A percentile compares a stretch with the other conserved stretches of the same genome.
Evolutionary conservation across 2,888 invertebrate species (phyloP).

Genomic region (Lysandra bellargus): DNA sequence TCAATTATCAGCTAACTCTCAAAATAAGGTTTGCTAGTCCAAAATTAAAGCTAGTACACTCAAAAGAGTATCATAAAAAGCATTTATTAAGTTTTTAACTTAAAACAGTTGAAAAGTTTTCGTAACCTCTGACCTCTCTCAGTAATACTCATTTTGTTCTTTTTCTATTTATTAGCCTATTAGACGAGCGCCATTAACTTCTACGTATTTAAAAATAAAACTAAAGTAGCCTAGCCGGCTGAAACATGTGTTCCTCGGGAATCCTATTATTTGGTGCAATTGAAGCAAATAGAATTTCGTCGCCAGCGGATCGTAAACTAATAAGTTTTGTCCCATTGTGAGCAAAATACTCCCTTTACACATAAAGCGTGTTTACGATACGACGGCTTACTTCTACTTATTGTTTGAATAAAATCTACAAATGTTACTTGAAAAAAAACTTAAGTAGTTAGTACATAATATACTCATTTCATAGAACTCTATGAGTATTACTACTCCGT

Average conservation of each 20-base stretch:
- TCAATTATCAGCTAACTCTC: background rate
- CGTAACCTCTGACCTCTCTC: background rate
- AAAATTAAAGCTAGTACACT: background rate
- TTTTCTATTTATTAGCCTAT: constrained; percentile 17
- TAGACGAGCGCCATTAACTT: constrained; percentile 23
- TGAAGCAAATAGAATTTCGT: constrained; percentile 31
- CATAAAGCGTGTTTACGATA: constrained; percentile 18
- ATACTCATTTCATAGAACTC: background rate
- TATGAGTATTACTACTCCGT: background rate
- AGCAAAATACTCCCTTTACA: constrained; percentile 26
- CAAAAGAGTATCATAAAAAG: background rate
- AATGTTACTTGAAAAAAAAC: background rate
- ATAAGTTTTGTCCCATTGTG: constrained; percentile 30
- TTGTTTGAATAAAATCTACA: constrained; percentile 8
- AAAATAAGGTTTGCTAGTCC: background rate
- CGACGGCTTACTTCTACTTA: background rate
- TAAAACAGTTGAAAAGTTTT: background rate
- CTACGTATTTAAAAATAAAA: constrained; percentile 27
- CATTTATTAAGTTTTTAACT: background rate
- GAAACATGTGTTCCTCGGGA: constrained; percentile 24
- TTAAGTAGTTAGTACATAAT: background rate
- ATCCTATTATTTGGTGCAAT: constrained; percentile 31
- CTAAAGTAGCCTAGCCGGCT: constrained; percentile 2
- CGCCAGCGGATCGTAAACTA: constrained; percentile 31
- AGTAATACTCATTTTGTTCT: constrained; percentile 9